phyloP scores from a whole-genome alignment of 30 jellyfish, hydroid and myxozoan species.

The Hydractinia symbiolongicarpus region DNA sequence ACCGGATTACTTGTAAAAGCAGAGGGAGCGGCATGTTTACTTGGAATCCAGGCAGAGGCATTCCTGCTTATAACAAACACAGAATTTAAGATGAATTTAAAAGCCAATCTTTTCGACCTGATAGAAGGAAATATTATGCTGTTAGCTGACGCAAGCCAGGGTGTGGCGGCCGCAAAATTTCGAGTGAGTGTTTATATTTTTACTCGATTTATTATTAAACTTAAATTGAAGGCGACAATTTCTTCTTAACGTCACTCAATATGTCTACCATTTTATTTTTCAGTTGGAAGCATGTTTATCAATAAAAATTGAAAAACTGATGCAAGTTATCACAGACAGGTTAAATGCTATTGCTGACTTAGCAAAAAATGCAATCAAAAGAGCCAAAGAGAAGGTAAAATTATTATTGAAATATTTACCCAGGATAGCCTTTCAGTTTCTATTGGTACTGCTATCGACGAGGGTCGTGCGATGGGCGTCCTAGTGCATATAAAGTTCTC shows the following conservation, averaged over 20 bases:
- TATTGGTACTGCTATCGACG: no score
- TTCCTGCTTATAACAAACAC: constrained; percentile 49
- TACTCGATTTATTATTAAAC: no score
- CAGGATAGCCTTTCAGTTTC: no score
- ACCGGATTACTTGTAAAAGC: constrained; percentile 47
- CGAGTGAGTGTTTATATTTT: constrained; percentile 8
- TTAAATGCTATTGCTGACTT: constrained; percentile 3
- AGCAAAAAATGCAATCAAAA: constrained; percentile 15
- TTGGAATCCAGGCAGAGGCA: constrained; percentile 78
- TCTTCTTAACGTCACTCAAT: no score
- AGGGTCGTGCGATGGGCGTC: no score
- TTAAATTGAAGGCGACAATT: no score
- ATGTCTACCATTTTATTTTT: not conserved
- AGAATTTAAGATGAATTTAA: constrained; percentile 45
- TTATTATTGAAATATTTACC: not conserved
- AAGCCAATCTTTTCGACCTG: constrained; percentile 69
- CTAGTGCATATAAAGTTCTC: no score
- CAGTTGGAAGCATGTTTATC: constrained; percentile 28
- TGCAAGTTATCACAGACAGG: constrained; percentile 13
- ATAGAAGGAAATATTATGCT: constrained; percentile 30
- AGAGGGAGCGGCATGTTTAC: constrained; percentile 52
- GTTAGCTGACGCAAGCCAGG: constrained; percentile 25
- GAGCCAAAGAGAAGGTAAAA: constrained; percentile 24
- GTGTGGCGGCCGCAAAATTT: constrained; percentile 29
- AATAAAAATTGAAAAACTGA: constrained; percentile 10